phyloP scores from a whole-genome alignment of 1,140 invertebrate species.

The Meteorus sp. region DNA sequence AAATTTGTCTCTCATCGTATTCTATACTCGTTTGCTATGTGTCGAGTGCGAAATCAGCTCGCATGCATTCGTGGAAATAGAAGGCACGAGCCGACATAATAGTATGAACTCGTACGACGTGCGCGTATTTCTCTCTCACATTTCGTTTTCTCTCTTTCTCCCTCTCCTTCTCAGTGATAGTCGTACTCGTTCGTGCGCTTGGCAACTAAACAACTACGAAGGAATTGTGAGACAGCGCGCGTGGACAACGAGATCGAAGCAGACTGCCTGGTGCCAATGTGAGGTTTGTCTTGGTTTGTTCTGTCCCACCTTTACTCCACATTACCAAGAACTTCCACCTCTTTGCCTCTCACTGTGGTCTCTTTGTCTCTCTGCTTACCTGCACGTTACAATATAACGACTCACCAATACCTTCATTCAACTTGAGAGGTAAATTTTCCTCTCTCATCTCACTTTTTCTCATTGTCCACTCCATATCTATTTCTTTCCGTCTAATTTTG shows the following conservation, averaged over 20 bases:
- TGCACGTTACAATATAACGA: too few species aligned
- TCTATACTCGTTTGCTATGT: too few species aligned
- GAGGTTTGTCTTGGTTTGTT: conserved; percentile 10
- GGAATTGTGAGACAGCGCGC: conserved; percentile 27
- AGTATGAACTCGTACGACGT: too few species aligned
- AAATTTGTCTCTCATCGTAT: not conserved
- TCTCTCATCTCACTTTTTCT: conserved; percentile 14
- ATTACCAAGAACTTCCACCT: too few species aligned
- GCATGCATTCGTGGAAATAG: conserved; percentile 30
- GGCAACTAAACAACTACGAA: conserved; percentile 25
- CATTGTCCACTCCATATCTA: not conserved
- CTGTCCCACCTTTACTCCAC: conserved; percentile 18
- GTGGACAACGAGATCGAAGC: conserved; percentile 43
- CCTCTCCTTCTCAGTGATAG: too few species aligned
- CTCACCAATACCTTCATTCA: too few species aligned
- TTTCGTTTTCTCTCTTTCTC: too few species aligned
- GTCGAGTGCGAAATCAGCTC: not conserved
- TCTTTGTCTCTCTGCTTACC: too few species aligned
- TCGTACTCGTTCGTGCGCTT: conserved; percentile 23
- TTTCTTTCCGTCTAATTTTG: too few species aligned
- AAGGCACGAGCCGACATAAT: conserved; percentile 24
- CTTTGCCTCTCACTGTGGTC: conserved; percentile 6
- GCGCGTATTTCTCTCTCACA: too few species aligned
- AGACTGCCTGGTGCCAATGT: conserved; percentile 55
- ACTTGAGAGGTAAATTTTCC: too few species aligned